Evolutionary conservation across 2,888 invertebrate genomes (phyloP).

Genomic region (Apocheima hispidaria): DNA sequence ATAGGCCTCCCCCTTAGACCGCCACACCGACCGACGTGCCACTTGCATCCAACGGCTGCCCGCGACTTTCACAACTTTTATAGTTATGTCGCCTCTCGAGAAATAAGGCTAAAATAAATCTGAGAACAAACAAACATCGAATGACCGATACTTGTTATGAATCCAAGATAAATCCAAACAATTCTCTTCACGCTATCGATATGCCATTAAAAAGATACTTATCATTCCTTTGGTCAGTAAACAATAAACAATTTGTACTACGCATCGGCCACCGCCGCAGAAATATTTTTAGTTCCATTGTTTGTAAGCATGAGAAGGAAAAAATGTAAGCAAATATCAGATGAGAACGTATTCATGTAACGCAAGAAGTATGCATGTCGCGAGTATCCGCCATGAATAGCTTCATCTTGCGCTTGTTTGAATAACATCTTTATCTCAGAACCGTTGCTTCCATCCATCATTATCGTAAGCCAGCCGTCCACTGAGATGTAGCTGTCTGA

Average conservation of each 20-base stretch:
- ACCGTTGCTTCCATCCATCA: not conserved
- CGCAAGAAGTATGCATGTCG: slow-evolving; percentile 31
- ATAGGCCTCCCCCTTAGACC: no score
- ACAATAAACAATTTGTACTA: slow-evolving; percentile 62
- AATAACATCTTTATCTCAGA: slow-evolving; percentile 1
- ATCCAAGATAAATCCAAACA: slow-evolving; percentile 23
- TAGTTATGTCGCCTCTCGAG: no score
- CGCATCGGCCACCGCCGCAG: slow-evolving; percentile 44
- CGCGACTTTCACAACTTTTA: no score
- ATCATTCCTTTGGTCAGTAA: slow-evolving; percentile 52
- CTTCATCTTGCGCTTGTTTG: slow-evolving; percentile 25
- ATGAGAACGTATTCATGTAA: slow-evolving; percentile 17
- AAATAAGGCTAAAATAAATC: not conserved
- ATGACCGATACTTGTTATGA: not conserved
- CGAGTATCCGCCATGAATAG: slow-evolving; percentile 18
- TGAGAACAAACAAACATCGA: not conserved
- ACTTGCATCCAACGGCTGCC: no score
- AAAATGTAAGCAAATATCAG: slow-evolving; percentile 33
- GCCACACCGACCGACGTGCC: no score
- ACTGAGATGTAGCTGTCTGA: no score
- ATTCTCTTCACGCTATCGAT: slow-evolving; percentile 24
- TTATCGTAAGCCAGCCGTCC: no score
- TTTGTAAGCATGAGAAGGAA: slow-evolving; percentile 39
- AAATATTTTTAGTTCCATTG: slow-evolving; percentile 23
- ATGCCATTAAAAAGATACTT: slow-evolving; percentile 50